Evolutionary conservation across 2,888 invertebrate genomes (phyloP).

Genomic region (Prosapia bicincta): DNA sequence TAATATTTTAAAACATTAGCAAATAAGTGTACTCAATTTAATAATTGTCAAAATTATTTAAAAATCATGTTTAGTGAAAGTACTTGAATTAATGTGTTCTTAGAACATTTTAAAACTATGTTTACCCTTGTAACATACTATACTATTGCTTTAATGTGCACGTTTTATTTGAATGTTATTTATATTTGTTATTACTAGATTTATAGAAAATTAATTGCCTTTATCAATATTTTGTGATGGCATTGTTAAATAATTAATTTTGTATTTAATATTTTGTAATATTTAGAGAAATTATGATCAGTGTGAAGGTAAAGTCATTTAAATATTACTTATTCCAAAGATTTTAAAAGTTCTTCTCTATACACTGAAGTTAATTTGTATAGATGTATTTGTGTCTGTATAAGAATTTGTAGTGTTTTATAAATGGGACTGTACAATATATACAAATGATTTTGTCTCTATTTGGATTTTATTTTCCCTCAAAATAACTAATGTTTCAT

Average conservation of each 20-base stretch:
- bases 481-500: too few relatives aligned
- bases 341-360: too few relatives aligned
- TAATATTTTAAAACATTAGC: background rate
- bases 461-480: background rate
- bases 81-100: background rate
- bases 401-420: background rate
- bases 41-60: background rate
- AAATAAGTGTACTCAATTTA: background rate
- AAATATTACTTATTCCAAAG: background rate
- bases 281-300: background rate
- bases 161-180: background rate
- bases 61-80: background rate
- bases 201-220: background rate
- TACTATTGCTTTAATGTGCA: too few relatives aligned
- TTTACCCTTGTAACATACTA: background rate
- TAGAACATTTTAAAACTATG: background rate
- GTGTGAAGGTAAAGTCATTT: background rate
- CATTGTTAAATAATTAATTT: background rate
- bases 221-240: background rate
- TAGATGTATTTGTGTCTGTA: background rate
- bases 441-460: background rate
- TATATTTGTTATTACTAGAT: background rate
- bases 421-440: background rate
- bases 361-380: too few relatives aligned
- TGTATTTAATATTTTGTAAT: background rate